Base-by-base conservation (phyloP, 2,113 vertebrate species). In the Oophaga pumilio region DNA sequence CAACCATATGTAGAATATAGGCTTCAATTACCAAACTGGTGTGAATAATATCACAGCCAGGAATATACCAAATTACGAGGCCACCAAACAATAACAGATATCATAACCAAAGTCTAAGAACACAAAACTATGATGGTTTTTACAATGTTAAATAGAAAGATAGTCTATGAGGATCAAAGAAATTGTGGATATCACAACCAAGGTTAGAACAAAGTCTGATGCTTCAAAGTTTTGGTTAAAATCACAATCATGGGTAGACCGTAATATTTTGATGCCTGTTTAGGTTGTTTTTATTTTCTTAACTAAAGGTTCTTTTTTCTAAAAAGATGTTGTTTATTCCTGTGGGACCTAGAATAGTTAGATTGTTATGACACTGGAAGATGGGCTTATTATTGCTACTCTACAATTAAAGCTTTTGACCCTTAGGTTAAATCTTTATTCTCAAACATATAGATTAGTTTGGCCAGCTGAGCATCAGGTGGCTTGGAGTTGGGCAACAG, bases 381-480 rank as follows among this genome's bases (percentile, higher is more conserved):
- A 33, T 80, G 24, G 33, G 77, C 77, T 33, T 60, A 80, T 80
- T 59, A 60, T 59, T 11, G 28, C 15, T 59, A 59, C 56, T 80
- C 57, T 0, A 28, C 52, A 28, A 50, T 79, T 26, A 79, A 1
- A 59, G 52, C n/a, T 80, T 15, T 66, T 66, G 62, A 83, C 81
- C 33, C 66, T n/a, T 53, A 83, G 81, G 62, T n/a, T 52, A 69
- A 69, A 49, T 24, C 43, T 50, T 26, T 24, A 53, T 52, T 83
- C 81, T 69, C 49, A 69, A 83, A 52, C 62, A 52, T 69, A 15
- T 69, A 69, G 64, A 52, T 68, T 24, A 52, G n/a, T 83, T 83
- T 66, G 81, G 62, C 81, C n/a, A 52, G 62, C 20, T 33, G 43
- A 83, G 43, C 49, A 69, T 83, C 50, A 83, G 43, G 81, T 83